phyloP scores from a whole-genome alignment of 2,113 vertebrate species.

The Phocoena sinus region DNA sequence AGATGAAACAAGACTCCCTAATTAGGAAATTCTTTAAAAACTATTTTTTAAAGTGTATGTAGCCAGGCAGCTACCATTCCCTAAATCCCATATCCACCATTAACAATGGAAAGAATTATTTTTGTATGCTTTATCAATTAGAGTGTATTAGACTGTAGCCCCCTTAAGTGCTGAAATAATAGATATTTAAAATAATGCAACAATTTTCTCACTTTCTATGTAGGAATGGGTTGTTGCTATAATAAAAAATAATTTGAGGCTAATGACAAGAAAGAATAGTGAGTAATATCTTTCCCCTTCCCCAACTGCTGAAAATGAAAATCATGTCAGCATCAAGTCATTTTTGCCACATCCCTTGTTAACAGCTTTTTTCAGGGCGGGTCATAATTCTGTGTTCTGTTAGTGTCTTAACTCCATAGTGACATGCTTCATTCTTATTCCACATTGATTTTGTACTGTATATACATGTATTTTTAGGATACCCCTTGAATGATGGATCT shows the following conservation, averaged over 20 bases:
- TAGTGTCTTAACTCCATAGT: slow-evolving; percentile 71
- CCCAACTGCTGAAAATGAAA: slow-evolving; percentile 58
- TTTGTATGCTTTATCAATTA: slow-evolving; percentile 36
- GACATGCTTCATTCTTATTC: slow-evolving; percentile 37
- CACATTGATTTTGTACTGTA: neutral
- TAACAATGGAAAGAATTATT: slow-evolving; percentile 19
- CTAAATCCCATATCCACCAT: neutral
- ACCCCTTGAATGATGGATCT: neutral
- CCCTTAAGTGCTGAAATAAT: neutral
- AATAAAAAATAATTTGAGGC: slow-evolving; percentile 59
- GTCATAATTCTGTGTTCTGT: slow-evolving; percentile 65
- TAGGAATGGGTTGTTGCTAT: slow-evolving; percentile 37
- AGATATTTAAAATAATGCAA: slow-evolving; percentile 38
- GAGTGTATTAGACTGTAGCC: neutral
- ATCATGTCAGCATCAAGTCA: slow-evolving; percentile 59
- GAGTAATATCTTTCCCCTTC: slow-evolving; percentile 62
- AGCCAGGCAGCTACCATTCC: neutral
- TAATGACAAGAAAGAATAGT: slow-evolving; percentile 55
- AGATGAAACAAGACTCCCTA: slow-evolving; percentile 16
- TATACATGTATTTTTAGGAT: neutral
- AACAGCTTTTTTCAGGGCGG: slow-evolving; percentile 69
- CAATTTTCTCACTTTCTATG: slow-evolving; percentile 18
- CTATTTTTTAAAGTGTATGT: slow-evolving; percentile 12
- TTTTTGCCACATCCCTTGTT: slow-evolving; percentile 66
- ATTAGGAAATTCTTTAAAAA: neutral